Percentiles rank a stretch among this genome's conserved stretches.
Evolutionary conservation across 2,888 invertebrate genomes (phyloP).

Genomic region (Pyrochroa serraticornis): DNA sequence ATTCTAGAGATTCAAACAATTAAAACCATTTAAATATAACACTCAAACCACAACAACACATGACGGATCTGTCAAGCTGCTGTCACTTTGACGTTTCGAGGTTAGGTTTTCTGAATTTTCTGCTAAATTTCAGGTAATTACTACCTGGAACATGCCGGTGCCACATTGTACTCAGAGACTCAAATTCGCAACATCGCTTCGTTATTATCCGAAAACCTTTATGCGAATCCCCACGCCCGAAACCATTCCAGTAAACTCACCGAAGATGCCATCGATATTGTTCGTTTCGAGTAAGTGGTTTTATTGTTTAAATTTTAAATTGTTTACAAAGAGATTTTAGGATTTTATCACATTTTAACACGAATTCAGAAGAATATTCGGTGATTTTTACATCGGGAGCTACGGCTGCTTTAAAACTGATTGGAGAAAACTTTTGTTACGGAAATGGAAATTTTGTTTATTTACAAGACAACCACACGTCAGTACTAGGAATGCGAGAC

Average conservation of each 20-base stretch:
- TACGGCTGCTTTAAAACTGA: slow-evolving; percentile 83
- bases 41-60: neutral
- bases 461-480: slow-evolving; percentile 92
- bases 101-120: neutral
- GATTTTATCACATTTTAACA: slow-evolving; percentile 84
- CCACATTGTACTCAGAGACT: slow-evolving; percentile 79
- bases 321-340: slow-evolving; percentile 61
- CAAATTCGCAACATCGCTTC: slow-evolving; percentile 71
- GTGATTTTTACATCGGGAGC: slow-evolving; percentile 94
- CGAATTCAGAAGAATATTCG: slow-evolving; percentile 77
- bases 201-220: slow-evolving; percentile 74
- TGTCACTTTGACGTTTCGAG: slow-evolving; percentile 6
- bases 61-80: neutral
- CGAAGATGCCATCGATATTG: slow-evolving; percentile 84
- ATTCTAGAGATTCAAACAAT: too few species aligned
- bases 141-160: slow-evolving; percentile 90
- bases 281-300: slow-evolving; percentile 76
- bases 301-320: too few species aligned
- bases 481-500: slow-evolving; percentile 91
- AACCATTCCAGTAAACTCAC: slow-evolving; percentile 77
- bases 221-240: slow-evolving; percentile 88
- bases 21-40: too few species aligned
- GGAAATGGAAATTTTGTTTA: slow-evolving; percentile 69
- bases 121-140: slow-evolving; percentile 63
- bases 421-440: slow-evolving; percentile 83